These are phyloP conservation scores for Bombylius discolor DNA, from an alignment of 2,888 invertebrate genomes.

Conservation along the genomic window DNA sequence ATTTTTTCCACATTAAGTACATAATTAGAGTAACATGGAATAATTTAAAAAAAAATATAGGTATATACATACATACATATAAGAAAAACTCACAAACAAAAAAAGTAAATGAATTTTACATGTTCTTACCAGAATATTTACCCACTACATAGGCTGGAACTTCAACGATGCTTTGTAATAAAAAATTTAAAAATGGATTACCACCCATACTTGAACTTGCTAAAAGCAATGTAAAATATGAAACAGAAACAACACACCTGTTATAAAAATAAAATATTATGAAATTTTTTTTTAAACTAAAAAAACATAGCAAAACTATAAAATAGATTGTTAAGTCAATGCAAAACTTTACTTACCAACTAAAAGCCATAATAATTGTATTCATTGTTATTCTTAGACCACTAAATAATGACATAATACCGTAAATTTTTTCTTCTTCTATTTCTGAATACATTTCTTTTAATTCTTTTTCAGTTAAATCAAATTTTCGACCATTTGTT, in stretches of 20 bases:
- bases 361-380: conserved; percentile 41
- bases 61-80: too few relatives aligned
- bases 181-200: conserved; percentile 53
- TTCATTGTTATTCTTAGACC: conserved; percentile 42
- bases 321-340: not conserved
- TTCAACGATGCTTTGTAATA: conserved; percentile 49
- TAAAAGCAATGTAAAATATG: conserved; percentile 41
- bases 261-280: not conserved
- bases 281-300: not conserved
- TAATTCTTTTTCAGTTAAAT: conserved; percentile 35
- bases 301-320: not conserved
- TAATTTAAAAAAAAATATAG: too few relatives aligned
- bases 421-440: conserved; percentile 37
- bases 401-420: conserved; percentile 44
- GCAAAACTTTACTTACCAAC: conserved; percentile 38
- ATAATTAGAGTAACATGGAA: too few relatives aligned
- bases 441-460: conserved; percentile 32
- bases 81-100: too few relatives aligned
- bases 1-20: too few relatives aligned
- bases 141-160: conserved; percentile 48
- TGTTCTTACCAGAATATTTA: conserved; percentile 35
- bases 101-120: not conserved
- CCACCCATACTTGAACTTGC: conserved; percentile 44
- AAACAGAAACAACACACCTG: conserved; percentile 41
- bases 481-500: conserved; percentile 39